Percentiles rank a stretch among this genome's conserved stretches.
phyloP scores from a whole-genome alignment of 2,113 vertebrate species.

The Hemicordylus capensis region DNA sequence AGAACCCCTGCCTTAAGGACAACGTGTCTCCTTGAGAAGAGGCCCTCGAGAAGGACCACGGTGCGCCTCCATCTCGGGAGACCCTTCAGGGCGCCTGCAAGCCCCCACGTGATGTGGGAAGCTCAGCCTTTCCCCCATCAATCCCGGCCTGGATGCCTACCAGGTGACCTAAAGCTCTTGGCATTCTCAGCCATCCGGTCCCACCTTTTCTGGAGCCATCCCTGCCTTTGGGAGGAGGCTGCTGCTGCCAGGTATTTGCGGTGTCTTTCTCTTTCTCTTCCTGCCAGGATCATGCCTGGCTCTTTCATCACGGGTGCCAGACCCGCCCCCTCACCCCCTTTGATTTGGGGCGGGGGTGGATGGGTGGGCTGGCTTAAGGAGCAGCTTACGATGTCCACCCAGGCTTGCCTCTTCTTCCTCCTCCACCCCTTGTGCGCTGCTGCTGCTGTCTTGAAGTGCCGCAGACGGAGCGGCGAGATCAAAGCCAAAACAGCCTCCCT shows the following conservation, averaged over 20 bases:
- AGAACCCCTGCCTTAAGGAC: too few relatives aligned
- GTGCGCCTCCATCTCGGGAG: neutral
- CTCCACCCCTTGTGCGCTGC: neutral
- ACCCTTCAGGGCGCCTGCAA: neutral
- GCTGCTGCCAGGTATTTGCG: neutral
- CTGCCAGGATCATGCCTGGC: neutral
- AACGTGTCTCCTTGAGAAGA: neutral
- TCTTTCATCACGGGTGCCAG: slow-evolving; percentile 2
- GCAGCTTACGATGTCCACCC: slow-evolving; percentile 4
- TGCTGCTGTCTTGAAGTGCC: neutral
- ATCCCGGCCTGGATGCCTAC: slow-evolving; percentile 7
- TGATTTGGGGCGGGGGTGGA: neutral
- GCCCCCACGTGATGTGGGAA: neutral
- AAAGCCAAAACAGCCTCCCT: slow-evolving; percentile 1
- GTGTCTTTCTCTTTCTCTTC: neutral
- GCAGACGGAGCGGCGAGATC: neutral
- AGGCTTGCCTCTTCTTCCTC: neutral
- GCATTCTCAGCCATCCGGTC: neutral
- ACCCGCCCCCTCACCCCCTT: neutral
- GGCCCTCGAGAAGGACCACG: neutral
- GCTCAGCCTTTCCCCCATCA: neutral
- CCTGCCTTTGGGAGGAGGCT: slow-evolving; percentile 7
- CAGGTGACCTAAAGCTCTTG: slow-evolving; percentile 20
- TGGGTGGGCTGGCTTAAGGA: neutral
- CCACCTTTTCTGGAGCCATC: slow-evolving; percentile 33